phyloP scores from a whole-genome alignment of 1,140 invertebrate genomes.

The Dreissena polymorpha region DNA sequence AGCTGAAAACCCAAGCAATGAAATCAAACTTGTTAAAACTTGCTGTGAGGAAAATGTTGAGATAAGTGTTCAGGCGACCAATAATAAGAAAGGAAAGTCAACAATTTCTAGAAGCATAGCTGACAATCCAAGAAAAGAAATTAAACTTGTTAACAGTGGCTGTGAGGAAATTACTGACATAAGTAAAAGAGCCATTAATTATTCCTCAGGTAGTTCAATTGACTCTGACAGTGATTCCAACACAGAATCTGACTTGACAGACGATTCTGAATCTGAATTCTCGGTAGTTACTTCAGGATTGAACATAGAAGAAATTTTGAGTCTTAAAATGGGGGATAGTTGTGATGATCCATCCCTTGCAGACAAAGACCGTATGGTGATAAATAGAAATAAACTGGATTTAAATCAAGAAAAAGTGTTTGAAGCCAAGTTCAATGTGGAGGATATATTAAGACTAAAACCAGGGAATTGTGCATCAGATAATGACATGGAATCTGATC shows the following conservation, averaged over 20 bases:
- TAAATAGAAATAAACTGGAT: background rate
- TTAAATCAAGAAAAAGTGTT: conserved; percentile 2
- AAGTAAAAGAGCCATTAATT: background rate
- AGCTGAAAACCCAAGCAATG: no score
- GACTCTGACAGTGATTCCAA: conserved; percentile 29
- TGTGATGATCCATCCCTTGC: background rate
- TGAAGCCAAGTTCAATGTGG: conserved; percentile 26
- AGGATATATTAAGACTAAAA: conserved; percentile 19
- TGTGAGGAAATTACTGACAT: background rate
- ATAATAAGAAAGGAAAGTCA: background rate
- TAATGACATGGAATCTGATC: no score
- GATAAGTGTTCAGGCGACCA: background rate
- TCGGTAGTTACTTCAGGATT: conserved; percentile 6
- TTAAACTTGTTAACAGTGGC: background rate
- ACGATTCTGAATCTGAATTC: conserved; percentile 5
- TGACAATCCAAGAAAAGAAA: background rate
- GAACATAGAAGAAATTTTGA: conserved; percentile 40
- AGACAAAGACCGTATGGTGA: background rate
- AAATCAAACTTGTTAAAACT: background rate
- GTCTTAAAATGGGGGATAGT: conserved; percentile 28
- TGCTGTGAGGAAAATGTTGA: background rate
- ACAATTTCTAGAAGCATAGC: background rate
- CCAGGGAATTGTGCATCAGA: no score
- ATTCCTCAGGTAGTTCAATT: no score
- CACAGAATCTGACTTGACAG: conserved; percentile 14